phyloP scores from a whole-genome alignment of 2,797 vertebrate species.

The Erithacus rubecula region DNA sequence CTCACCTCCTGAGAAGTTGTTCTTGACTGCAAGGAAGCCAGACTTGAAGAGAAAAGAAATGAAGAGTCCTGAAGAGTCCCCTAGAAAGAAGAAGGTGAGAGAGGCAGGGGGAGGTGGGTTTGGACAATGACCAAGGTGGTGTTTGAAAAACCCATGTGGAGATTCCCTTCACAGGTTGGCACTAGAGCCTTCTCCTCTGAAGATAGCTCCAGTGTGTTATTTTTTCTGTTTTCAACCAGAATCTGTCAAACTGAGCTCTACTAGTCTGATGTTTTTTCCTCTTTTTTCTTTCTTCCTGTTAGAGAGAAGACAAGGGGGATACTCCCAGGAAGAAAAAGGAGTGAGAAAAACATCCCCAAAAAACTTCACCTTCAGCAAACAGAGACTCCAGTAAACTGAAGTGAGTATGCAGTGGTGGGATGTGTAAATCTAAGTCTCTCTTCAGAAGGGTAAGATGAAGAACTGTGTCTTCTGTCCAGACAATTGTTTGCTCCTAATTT shows the following conservation, averaged over 20 bases:
- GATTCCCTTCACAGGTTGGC: neutral
- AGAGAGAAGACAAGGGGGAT: slow-evolving; percentile 76
- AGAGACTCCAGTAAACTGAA: slow-evolving; percentile 71
- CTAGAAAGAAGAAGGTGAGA: neutral
- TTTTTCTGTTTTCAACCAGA: neutral
- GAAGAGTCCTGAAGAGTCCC: neutral
- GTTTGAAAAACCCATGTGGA: neutral
- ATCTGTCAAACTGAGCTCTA: neutral
- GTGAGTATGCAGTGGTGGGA: slow-evolving; percentile 75
- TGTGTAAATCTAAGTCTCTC: neutral
- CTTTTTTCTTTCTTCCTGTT: neutral
- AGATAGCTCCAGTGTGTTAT: neutral
- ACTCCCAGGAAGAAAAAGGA: slow-evolving; percentile 82
- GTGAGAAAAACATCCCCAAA: slow-evolving; percentile 73
- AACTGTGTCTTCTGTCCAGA: neutral
- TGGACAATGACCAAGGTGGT: neutral
- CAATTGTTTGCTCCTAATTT: neutral
- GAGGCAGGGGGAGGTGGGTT: neutral
- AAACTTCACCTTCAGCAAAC: slow-evolving; percentile 62
- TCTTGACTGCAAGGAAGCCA: neutral
- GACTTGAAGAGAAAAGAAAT: neutral
- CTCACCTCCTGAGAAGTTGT: neutral
- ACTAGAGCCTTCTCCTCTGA: neutral
- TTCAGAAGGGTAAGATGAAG: neutral
- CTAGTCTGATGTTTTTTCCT: neutral